Evolutionary conservation across 2,113 vertebrate species (phyloP).

Genomic region (Chamaea fasciata): DNA sequence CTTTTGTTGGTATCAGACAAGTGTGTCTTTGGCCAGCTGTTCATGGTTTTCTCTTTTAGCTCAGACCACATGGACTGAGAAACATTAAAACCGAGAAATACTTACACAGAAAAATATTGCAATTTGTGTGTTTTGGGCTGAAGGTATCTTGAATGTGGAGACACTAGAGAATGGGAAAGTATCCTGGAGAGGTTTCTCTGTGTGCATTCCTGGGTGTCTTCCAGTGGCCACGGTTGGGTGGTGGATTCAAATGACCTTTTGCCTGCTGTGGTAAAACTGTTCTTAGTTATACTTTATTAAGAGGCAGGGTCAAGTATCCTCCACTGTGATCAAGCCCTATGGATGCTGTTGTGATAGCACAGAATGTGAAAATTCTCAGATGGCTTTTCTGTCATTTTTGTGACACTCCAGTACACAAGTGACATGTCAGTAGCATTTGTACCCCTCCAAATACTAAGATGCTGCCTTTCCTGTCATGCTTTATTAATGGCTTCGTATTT

Average conservation of each 20-base stretch:
- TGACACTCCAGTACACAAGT: not conserved
- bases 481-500: not conserved
- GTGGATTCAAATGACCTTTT: not conserved
- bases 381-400: not conserved
- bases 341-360: not conserved
- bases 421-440: not conserved
- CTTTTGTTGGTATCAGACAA: not conserved
- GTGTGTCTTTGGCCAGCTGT: not conserved
- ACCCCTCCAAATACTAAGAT: not conserved
- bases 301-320: not conserved
- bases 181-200: not conserved
- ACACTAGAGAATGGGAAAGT: not conserved
- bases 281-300: not conserved
- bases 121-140: not conserved
- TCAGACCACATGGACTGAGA: rapidly evolving
- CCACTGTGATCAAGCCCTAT: not conserved
- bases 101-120: not conserved
- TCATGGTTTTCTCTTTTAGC: not conserved
- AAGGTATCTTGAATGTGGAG: not conserved
- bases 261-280: not conserved
- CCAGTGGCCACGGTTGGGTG: no score
- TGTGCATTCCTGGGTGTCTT: not conserved
- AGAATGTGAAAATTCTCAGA: not conserved
- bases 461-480: not conserved
- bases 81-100: not conserved